These are phyloP conservation scores for Vulpes ferrilata DNA, from an alignment of 2,113 vertebrate genomes.

Conservation along the genomic window DNA sequence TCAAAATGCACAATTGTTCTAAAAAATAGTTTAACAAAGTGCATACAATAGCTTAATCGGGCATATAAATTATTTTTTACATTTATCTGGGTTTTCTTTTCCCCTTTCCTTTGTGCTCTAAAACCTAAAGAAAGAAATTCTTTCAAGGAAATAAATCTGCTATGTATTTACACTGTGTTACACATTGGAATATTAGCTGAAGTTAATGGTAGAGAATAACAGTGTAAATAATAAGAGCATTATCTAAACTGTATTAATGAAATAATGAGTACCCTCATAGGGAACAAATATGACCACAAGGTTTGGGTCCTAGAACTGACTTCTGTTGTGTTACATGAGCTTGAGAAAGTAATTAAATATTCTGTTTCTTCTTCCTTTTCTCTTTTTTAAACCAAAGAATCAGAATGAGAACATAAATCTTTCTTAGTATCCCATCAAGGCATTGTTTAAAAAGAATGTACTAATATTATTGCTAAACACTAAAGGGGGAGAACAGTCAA, in stretches of 20 bases:
- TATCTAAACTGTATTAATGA: neutral
- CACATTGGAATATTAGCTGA: neutral
- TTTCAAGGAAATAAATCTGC: neutral
- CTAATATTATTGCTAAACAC: neutral
- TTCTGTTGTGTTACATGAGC: neutral
- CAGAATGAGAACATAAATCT: neutral
- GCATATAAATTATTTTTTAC: neutral
- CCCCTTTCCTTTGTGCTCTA: neutral
- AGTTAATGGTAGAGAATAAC: neutral
- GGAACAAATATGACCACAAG: neutral
- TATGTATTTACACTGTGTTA: neutral
- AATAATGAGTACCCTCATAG: neutral
- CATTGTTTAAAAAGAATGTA: neutral
- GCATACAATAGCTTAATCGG: neutral
- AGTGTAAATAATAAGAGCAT: neutral
- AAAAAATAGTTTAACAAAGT: neutral
- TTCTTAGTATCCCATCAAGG: neutral
- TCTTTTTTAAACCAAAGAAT: neutral
- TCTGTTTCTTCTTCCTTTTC: neutral
- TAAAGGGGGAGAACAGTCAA: neutral
- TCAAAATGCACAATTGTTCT: neutral
- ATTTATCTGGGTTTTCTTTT: neutral
- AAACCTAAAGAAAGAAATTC: slow-evolving; percentile 19
- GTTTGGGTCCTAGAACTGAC: neutral
- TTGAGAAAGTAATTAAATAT: neutral